Evolutionary conservation across 2,797 vertebrate genomes (phyloP), one percentile per base, ranked within the genome.

Genomic region (Alauda arvensis): DNA sequence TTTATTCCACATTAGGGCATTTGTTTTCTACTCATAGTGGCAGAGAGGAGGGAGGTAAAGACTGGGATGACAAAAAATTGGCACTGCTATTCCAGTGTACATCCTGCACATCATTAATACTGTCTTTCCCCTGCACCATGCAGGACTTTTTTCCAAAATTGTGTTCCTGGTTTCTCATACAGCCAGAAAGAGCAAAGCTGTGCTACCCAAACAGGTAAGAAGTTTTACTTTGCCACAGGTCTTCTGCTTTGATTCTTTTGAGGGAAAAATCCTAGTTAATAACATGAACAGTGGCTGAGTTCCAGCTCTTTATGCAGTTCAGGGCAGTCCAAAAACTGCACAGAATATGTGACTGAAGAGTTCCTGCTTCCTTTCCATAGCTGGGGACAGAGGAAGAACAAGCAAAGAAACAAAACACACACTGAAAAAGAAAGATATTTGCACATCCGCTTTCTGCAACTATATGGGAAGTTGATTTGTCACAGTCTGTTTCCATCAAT

Each of bases 381-480:
- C 45, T 84, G 18, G 18, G 13, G 29, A 14, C 53, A 45, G 33
- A 48, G 7, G 7, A 77, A 70, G 13, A 71, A 83, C 49, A 84
- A 95, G 56, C 6, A 69, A 18, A 83, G 5, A 79, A 85, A 81
- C 18, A 87, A 65, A 84, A 72, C 3, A 75, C 2, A 63, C 9
- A 25, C 3, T 43, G 14, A 78, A 76, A 52, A 45, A 75, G 18
- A 18, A 59, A 39, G 56, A 28, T 81, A 83, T 81, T 94, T 96
- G 39, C 34, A 89, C 76, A 79, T 93, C 4, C 62, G 79, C n/a
- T 81, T 88, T 92, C 76, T 87, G 29, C 93, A 95, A 93, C 93
- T 93, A 92, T 72, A 89, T 13, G 31, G 48, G 53, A 94, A 91
- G 60, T 70, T 95, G 82, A 91, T 95, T 95, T 95, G 87, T 95